phyloP scores from a whole-genome alignment of 2,888 invertebrate species.

The Glaucopsyche alexis region DNA sequence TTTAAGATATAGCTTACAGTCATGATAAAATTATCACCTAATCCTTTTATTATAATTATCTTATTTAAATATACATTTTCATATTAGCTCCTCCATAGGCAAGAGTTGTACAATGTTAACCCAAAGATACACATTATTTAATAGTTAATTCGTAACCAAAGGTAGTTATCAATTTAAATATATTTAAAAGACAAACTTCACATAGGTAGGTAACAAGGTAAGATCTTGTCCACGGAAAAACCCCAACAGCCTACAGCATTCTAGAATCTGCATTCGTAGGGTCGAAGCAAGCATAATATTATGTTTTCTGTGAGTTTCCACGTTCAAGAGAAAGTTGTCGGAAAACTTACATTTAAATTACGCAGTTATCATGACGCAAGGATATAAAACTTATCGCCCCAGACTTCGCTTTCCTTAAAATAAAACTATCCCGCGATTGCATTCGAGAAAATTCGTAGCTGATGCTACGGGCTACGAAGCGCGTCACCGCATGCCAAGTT shows the following conservation, averaged over 20 bases:
- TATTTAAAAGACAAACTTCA: neutral
- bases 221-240: neutral
- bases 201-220: too few species aligned
- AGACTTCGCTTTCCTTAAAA: too few species aligned
- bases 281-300: neutral
- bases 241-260: neutral
- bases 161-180: too few species aligned
- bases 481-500: neutral
- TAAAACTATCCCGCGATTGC: neutral
- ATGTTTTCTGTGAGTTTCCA: neutral
- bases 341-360: neutral
- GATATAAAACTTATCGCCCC: neutral
- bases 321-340: neutral
- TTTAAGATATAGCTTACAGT: neutral
- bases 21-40: too few species aligned
- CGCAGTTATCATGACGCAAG: neutral
- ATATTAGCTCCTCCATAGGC: too few species aligned
- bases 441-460: neutral
- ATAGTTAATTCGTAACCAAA: too few species aligned
- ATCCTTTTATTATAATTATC: too few species aligned
- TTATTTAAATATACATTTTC: too few species aligned
- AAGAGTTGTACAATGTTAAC: too few species aligned
- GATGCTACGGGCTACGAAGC: slow-evolving; percentile 3
- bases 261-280: neutral
- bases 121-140: too few species aligned